Base-by-base conservation (phyloP, 1,140 invertebrate species). In the Delia radicum region DNA sequence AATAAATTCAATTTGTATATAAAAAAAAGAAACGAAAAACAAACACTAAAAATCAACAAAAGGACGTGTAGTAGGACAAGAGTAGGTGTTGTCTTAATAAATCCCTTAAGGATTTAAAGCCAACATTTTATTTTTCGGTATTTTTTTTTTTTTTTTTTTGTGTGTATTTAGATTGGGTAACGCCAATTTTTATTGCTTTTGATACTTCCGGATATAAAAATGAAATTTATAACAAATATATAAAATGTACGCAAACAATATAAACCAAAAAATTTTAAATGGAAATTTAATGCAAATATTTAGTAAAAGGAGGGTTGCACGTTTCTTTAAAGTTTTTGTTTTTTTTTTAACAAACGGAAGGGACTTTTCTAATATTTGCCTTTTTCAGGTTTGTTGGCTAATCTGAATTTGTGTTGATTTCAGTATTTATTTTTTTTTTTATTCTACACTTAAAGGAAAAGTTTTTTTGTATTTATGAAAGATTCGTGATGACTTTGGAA, bases 1-100 rank as follows among this genome's bases (percentile, higher is more conserved):
- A 42, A 72, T 26, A 72, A 72, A 72, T 67, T 67, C 27, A 67
- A 67, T 67, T 67, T 67, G 63, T n/a, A n/a, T 67, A 31, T 67
- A 67, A 67, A 18, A n/a, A 67, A 67, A 13, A 67, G 3, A 10
- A 29, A 31, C 0, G 18, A 31, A 3, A 15, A 31, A 31, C 12
- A 67, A 67, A 13, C 28, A 27, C 15, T 10, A 62, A 63, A 63
- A 42, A 42, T 42, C 12, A 13, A 42, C 2, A 63, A 63, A 62
- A 62, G 18, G 4, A 26, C 3, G 12, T 33, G 37, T 42, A 42
- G 33, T 33, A 33, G 33, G 18, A 13, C 12, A 63, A 12, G 61
- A 63, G 18, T 63, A 26, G 61, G n/a, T 27, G 61, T 21, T 63
- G 61, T 63, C 61, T 63, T 13, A 42, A 42, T 4, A 63, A 63